Percentiles rank a stretch among this genome's conserved stretches.
phyloP scores from a whole-genome alignment of 2,888 invertebrate genomes.

The Pristionchus japonicus region DNA sequence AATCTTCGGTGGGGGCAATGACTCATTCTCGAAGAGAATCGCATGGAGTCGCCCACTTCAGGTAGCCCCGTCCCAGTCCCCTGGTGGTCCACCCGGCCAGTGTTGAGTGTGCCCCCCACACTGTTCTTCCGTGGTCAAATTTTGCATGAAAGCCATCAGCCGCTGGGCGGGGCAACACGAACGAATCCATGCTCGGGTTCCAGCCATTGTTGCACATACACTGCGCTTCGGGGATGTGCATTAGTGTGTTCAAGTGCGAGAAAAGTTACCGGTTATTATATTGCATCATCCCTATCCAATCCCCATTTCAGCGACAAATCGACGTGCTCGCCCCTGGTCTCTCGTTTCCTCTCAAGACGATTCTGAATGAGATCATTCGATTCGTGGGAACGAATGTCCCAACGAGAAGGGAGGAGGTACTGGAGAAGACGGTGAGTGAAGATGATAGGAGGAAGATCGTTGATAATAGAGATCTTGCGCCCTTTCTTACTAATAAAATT shows the following conservation, averaged over 20 bases:
- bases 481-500: too few species aligned
- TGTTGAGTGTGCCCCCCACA: not conserved
- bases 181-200: not conserved
- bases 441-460: not conserved
- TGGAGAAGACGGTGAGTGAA: conserved; percentile 31
- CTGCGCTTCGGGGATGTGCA: too few species aligned
- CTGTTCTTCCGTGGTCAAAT: not conserved
- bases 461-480: not conserved
- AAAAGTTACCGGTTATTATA: too few species aligned
- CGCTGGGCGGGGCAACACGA: not conserved
- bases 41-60: not conserved
- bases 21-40: not conserved
- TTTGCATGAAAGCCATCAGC: not conserved
- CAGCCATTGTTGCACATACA: too few species aligned
- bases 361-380: conserved; percentile 31
- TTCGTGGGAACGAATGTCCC: conserved; percentile 38
- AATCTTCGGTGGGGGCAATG: not conserved
- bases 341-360: conserved; percentile 38
- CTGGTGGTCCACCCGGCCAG: not conserved
- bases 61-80: not conserved
- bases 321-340: conserved; percentile 35
- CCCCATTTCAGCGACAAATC: conserved; percentile 30
- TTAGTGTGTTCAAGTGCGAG: too few species aligned
- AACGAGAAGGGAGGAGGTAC: conserved; percentile 13
- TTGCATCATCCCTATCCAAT: not conserved